phyloP scores from a whole-genome alignment of 92 coral and sea anemone species.

The Scolanthus callimorphus region DNA sequence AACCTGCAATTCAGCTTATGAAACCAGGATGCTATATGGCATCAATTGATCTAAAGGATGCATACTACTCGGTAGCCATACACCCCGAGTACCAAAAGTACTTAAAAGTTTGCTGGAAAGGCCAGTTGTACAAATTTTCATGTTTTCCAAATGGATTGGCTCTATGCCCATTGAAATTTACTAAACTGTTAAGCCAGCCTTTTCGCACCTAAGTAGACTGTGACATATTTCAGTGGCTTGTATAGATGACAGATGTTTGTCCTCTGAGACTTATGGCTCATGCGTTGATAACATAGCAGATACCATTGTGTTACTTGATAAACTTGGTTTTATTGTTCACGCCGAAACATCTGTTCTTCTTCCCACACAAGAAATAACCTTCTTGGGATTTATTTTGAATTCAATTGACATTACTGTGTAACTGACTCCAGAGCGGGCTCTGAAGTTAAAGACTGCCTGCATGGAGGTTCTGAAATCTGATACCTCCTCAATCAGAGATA shows the following conservation, averaged over 20 bases:
- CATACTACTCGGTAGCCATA: conserved; percentile 13
- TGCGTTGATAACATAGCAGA: conserved; percentile 9
- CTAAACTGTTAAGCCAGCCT: conserved; percentile 27
- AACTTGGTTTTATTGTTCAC: neutral
- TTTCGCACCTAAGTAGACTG: conserved; percentile 7
- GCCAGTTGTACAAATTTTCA: conserved; percentile 5
- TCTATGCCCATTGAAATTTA: conserved; percentile 22
- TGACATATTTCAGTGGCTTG: conserved; percentile 17
- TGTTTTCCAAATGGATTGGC: conserved; percentile 33
- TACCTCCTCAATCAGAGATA: conserved; percentile 19
- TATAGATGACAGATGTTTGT: conserved; percentile 19
- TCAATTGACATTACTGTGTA: conserved; percentile 6
- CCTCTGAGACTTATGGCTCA: conserved; percentile 3
- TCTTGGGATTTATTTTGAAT: conserved; percentile 15
- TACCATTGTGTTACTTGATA: conserved; percentile 3
- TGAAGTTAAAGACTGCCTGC: neutral
- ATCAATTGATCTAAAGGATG: conserved; percentile 10
- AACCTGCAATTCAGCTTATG: conserved; percentile 2
- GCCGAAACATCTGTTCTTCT: neutral
- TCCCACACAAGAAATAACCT: conserved; percentile 8
- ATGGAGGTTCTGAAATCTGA: neutral
- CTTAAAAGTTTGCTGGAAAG: conserved; percentile 8
- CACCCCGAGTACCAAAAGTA: conserved; percentile 4
- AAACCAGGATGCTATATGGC: conserved; percentile 7
- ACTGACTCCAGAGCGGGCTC: neutral